Base-by-base conservation (phyloP, 2,113 vertebrate species). In the Paramisgurnus dabryanus region DNA sequence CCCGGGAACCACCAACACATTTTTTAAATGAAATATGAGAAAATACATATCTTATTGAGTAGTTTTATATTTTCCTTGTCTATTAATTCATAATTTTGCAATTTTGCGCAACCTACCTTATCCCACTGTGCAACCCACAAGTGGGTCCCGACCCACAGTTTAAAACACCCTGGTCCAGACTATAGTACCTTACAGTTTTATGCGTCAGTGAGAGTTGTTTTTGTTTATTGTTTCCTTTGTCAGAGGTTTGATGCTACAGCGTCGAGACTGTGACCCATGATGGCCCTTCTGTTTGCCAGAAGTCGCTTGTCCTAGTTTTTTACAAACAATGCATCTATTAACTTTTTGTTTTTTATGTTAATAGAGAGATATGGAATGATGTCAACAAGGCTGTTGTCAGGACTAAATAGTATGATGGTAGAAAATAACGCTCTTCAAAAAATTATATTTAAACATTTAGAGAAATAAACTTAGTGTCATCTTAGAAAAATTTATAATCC, bases 291-390 rank as follows among this genome's bases (percentile, higher is more conserved):
- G 89, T 90, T 92, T 90, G 89, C 89, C 86, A 86, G 86, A 76
- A 69, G 85, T 91, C 91, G 87, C 90, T 91, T 93, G 92, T 90
- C 91, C 93, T 93, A 93, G 88, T 91, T 94, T 92, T 88, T 86
- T 88, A 72, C 89, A 86, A 90, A 91, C 88, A 93, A 91, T 85
- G 91, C 68, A 80, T 83, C 82, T 86, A 87, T 90, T 92, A 92
- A 87, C 90, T 89, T 87, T 87, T 47, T 18, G n/a, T 73, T 77
- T 83, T 90, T 89, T 88, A 93, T 93, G 71, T 90, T 90, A 93
- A 92, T 87, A 82, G 67, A 86, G 89, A 69, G 50, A 85, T 60
- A 5, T 12, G 5, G 67, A 53, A 71, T 49, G 43, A 57, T 9
- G 49, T 13, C 60, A 13, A 27, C 12, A 43, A 17, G 72, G 57